phyloP scores from a whole-genome alignment of 1,140 invertebrate genomes.

The Vanessa atalanta region DNA sequence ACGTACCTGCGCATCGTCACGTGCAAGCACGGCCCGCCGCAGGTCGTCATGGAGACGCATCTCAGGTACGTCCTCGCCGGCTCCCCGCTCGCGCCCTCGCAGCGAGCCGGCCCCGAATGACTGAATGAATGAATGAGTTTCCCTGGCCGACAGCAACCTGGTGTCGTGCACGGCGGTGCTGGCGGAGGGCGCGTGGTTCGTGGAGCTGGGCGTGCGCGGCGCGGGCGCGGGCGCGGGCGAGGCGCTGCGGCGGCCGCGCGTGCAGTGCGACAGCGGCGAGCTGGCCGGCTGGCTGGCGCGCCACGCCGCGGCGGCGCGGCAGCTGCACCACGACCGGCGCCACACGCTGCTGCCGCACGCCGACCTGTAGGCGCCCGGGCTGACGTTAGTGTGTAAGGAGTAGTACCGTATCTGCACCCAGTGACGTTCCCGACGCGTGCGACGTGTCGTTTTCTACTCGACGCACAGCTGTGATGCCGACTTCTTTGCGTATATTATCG shows the following conservation, averaged over 20 bases:
- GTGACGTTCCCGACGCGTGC: too few relatives aligned
- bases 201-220: slow-evolving; percentile 87
- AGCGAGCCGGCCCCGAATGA: too few relatives aligned
- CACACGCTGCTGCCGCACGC: slow-evolving; percentile 80
- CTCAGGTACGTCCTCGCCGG: slow-evolving; percentile 78
- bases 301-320: slow-evolving; percentile 91
- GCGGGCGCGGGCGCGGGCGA: slow-evolving; percentile 68
- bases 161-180: slow-evolving; percentile 82
- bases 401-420: not conserved
- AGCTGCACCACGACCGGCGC: slow-evolving; percentile 89
- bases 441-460: not conserved
- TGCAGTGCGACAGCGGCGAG: slow-evolving; percentile 90
- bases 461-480: not conserved
- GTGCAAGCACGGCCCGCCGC: slow-evolving; percentile 76
- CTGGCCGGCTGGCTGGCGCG: slow-evolving; percentile 89
- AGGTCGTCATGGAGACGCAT: slow-evolving; percentile 85
- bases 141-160: slow-evolving; percentile 75
- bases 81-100: too few relatives aligned
- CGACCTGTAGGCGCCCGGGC: slow-evolving; percentile 37
- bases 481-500: not conserved
- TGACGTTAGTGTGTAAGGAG: too few relatives aligned
- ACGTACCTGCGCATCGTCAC: slow-evolving; percentile 90
- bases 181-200: slow-evolving; percentile 84
- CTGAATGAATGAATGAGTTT: too few relatives aligned
- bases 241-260: slow-evolving; percentile 86